Evolutionary conservation across 2,888 invertebrate genomes (phyloP), one percentile per base, ranked within the genome.

Genomic region (Sepioteuthis lessoniana): DNA sequence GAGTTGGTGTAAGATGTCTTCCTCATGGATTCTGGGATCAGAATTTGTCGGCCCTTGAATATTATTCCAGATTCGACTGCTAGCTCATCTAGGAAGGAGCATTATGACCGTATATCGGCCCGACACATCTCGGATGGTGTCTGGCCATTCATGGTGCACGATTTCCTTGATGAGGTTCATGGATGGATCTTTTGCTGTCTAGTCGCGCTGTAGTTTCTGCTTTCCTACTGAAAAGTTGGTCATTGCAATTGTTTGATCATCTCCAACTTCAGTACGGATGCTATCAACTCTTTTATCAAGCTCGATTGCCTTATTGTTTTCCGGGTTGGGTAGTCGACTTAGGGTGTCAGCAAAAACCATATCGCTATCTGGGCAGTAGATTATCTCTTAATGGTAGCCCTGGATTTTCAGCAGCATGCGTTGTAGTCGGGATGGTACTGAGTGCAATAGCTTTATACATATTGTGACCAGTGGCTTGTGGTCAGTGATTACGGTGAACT

Each of bases 11-110:
- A 95, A 76, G 21, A 95, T 93, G n/a, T 94, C 93, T 10, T 93
- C 35, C 94, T 94, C 19, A 94, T 91, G 8, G 94, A 38, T 37
- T 90, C 76, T 55, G 94, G 94, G 19, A 94, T 93, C 25, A 95
- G 37, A 10, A 94, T 19, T 50, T 94, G 42, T 90, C 94, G 55
- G 55, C 94, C 95, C 90, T 95, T 95, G 38, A 94, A 91, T n/a
- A 95, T 35, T 21, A 94, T 50, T n/a, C 94, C 95, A 55, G 94
- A 91, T 31, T 94, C 94, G 10, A 95, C 93, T 25, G 93, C 31
- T 16, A 95, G 37, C 60, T 95, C 94, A 55, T 95, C 94, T 46
- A 50, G 76, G 42, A 94, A 93, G 8, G 94, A 31, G 94, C 94
- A 94, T 37, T 95, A 95, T 55, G 94, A 50, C 55, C 91, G 55